Percentiles rank a stretch among this genome's conserved stretches.
These are phyloP conservation scores for Peromyscus nudipes DNA, from an alignment of 2,797 vertebrate genomes.

Conservation along the genomic window DNA sequence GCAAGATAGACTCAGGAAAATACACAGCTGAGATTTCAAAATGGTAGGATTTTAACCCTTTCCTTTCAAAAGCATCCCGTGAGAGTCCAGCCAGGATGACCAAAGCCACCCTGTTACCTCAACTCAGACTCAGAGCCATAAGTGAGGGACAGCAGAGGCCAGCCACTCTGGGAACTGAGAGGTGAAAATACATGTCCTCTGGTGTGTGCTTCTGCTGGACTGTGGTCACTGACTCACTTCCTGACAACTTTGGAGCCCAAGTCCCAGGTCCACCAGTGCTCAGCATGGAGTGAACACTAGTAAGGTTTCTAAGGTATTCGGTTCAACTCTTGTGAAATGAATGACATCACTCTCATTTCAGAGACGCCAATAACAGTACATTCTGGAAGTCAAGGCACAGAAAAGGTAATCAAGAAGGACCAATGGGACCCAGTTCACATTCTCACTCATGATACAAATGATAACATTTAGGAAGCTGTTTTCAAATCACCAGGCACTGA, in stretches of 20 bases:
- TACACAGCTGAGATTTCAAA: background rate
- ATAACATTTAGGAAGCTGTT: background rate
- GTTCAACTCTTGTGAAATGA: background rate
- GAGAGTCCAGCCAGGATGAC: background rate
- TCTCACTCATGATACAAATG: background rate
- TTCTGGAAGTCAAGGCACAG: background rate
- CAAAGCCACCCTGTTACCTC: background rate
- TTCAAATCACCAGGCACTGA: background rate
- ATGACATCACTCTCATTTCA: background rate
- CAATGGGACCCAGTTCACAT: background rate
- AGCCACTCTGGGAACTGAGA: fast-evolving
- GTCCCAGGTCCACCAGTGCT: background rate
- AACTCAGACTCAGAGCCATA: too few species aligned
- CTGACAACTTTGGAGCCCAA: fast-evolving
- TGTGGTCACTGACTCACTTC: background rate
- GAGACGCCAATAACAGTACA: background rate
- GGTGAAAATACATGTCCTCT: background rate
- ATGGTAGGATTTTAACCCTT: background rate
- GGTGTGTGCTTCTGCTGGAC: background rate
- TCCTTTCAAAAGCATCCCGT: background rate
- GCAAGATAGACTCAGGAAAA: background rate
- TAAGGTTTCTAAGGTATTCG: background rate
- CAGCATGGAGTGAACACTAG: background rate
- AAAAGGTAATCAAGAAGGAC: background rate
- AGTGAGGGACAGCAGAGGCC: background rate